phyloP scores from a whole-genome alignment of 2,797 vertebrate species.

The Scomberomorus guttatus region DNA sequence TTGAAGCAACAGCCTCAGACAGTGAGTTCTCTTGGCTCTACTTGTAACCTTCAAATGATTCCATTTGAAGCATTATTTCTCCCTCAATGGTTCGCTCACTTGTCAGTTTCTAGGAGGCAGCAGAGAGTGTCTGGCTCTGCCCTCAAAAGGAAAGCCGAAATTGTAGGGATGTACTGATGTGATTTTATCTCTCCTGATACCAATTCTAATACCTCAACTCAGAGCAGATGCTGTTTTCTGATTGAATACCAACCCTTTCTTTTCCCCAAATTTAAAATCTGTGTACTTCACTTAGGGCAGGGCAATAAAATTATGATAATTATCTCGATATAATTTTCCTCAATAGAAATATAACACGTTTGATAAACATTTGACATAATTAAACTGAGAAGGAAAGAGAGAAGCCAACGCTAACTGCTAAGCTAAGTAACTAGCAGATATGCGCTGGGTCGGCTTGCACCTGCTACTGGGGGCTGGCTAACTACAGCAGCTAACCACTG shows the following conservation, averaged over 20 bases:
- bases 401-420: too few species aligned
- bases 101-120: background rate
- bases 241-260: background rate
- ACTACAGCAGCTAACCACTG: too few species aligned
- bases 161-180: background rate
- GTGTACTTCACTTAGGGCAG: background rate
- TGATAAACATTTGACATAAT: too few species aligned
- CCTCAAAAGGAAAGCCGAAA: background rate
- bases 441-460: too few species aligned
- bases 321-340: too few species aligned
- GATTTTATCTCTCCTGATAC: background rate
- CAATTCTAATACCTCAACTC: background rate
- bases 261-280: background rate
- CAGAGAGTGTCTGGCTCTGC: background rate
- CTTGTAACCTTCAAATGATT: conserved; percentile 16
- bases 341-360: too few species aligned
- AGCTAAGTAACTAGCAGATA: too few species aligned
- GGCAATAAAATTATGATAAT: too few species aligned
- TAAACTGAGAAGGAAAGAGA: too few species aligned
- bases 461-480: too few species aligned
- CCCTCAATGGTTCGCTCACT: background rate
- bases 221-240: background rate
- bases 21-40: background rate
- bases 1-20: background rate
- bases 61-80: background rate